Conservation (phyloP, 2,888 invertebrate species). For the Exocentrus adspersus region DNA sequence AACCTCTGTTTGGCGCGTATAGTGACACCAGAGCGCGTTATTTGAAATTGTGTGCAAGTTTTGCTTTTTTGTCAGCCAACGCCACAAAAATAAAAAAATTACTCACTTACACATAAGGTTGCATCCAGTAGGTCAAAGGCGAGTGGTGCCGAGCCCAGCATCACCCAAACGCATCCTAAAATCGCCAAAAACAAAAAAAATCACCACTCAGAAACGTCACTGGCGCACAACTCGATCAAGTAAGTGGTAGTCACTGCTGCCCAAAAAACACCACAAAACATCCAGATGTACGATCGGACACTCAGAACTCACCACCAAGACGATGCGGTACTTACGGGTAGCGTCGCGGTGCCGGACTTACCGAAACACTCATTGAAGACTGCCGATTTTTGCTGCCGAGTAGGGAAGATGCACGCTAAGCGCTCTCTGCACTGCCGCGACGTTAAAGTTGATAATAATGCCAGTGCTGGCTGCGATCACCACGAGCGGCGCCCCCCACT, state of each 20-base stretch:
- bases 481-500: slow-evolving; percentile 37
- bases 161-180: slow-evolving; percentile 63
- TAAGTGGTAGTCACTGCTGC: slow-evolving; percentile 5
- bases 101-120: slow-evolving; percentile 62
- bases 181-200: slow-evolving; percentile 32
- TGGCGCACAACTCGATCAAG: slow-evolving; percentile 17
- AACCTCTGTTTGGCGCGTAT: too few species aligned
- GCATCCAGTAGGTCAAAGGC: slow-evolving; percentile 64
- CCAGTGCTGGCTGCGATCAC: slow-evolving; percentile 29
- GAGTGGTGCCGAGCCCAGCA: slow-evolving; percentile 63
- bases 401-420: not conserved
- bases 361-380: slow-evolving; percentile 8
- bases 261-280: slow-evolving; percentile 27
- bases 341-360: not conserved
- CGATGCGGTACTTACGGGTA: not conserved
- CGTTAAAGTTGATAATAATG: slow-evolving; percentile 40
- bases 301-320: slow-evolving; percentile 8
- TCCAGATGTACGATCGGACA: not conserved
- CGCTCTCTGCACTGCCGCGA: slow-evolving; percentile 2
- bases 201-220: slow-evolving; percentile 27
- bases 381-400: slow-evolving; percentile 10
- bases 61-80: not conserved
- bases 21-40: not conserved
- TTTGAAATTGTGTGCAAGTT: not conserved
- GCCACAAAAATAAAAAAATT: slow-evolving; percentile 19